These are phyloP conservation scores for Agriotes lineatus DNA, from an alignment of 2,888 invertebrate species.

Conservation along the genomic window DNA sequence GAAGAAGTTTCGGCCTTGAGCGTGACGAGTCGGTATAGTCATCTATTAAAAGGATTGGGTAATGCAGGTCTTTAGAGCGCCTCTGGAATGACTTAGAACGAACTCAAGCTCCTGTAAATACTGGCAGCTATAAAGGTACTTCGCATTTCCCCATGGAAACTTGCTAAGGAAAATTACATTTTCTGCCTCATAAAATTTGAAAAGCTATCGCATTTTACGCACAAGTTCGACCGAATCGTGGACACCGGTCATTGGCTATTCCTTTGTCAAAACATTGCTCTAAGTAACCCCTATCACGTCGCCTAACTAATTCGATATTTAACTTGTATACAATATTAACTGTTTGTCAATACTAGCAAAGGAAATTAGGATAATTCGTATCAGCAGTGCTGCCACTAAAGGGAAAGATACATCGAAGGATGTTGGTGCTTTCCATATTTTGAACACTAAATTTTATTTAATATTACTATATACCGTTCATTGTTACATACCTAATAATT, in stretches of 20 bases:
- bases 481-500: too few relatives aligned
- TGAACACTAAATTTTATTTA: too few relatives aligned
- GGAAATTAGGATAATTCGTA: too few relatives aligned
- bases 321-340: too few relatives aligned
- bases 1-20: slow-evolving; percentile 19
- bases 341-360: too few relatives aligned
- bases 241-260: slow-evolving; percentile 29
- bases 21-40: slow-evolving; percentile 13
- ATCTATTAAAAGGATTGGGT: slow-evolving; percentile 10
- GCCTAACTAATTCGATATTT: too few relatives aligned
- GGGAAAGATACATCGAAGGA: too few relatives aligned
- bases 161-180: slow-evolving; percentile 59
- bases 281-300: background rate
- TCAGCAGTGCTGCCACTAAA: too few relatives aligned
- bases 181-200: slow-evolving; percentile 60
- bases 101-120: slow-evolving; percentile 41
- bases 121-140: slow-evolving; percentile 52
- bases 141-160: slow-evolving; percentile 56
- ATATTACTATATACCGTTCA: too few relatives aligned
- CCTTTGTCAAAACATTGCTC: background rate
- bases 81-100: slow-evolving; percentile 25
- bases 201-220: slow-evolving; percentile 52
- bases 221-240: slow-evolving; percentile 33
- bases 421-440: too few relatives aligned
- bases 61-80: slow-evolving; percentile 15